Evolutionary conservation across 2,113 vertebrate genomes (phyloP).

Genomic region (Ictidomys tridecemlineatus): DNA sequence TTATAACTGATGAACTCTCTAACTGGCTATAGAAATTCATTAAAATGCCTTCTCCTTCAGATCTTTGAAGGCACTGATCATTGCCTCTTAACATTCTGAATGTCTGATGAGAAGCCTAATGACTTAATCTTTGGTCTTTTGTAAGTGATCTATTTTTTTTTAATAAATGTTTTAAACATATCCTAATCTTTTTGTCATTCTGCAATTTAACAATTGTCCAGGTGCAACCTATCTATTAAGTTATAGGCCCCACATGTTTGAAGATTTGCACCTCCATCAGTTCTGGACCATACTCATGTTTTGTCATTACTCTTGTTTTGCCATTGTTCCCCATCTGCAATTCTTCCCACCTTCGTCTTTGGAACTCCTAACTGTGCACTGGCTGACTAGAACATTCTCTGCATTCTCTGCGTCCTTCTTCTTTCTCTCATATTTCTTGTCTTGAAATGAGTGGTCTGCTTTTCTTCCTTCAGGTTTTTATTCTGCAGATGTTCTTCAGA

Average conservation of each 20-base stretch:
- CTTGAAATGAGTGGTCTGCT: not conserved
- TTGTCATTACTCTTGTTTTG: not conserved
- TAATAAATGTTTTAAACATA: not conserved
- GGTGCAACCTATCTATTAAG: not conserved
- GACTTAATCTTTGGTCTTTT: not conserved
- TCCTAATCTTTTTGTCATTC: not conserved
- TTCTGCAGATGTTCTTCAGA: constrained; percentile 4
- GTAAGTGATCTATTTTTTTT: not conserved
- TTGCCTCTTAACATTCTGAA: not conserved
- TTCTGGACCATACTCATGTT: not conserved
- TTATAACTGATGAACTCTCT: not conserved
- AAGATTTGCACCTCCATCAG: not conserved
- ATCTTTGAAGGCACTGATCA: not conserved
- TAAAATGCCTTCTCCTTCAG: not conserved
- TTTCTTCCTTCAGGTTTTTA: not conserved
- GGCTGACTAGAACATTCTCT: not conserved
- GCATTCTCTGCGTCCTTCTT: not conserved
- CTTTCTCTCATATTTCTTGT: not conserved
- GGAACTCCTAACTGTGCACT: not conserved
- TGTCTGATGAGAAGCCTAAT: not conserved
- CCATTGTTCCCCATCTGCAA: not conserved
- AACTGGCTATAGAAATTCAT: not conserved
- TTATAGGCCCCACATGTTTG: not conserved
- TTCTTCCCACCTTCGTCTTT: not conserved
- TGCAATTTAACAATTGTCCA: not conserved